Evolutionary conservation across 2,888 invertebrate genomes (phyloP), one percentile per base, ranked within the genome.

Genomic region (Apamea epomidion): DNA sequence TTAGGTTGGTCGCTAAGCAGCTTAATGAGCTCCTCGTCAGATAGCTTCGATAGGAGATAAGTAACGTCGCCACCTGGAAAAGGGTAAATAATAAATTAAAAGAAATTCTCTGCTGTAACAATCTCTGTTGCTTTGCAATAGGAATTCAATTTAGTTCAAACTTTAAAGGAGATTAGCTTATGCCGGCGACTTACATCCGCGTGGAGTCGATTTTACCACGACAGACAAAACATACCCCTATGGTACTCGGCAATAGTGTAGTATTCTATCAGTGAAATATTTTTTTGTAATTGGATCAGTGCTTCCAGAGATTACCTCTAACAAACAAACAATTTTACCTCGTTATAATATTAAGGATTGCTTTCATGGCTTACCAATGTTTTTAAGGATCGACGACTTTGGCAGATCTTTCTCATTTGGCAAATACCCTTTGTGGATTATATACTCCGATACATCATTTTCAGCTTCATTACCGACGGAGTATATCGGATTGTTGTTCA

Each of bases 1-100:
- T 92, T 92, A 5, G 96, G 95, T 87, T 95, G 93, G 45, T 93
- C 91, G 60, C 92, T 94, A 65, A 97, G 90, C 67, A 97, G 88
- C 82, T 93, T 94, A 62, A 96, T 87, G 25, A 97, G 92, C 74
- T 96, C 95, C 68, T 93, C 91, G 78, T 97, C 96, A 18, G 95
- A 93, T 84, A 97, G 90, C 88, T 96, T 96, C 3, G 97, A 96
- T 69, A 97, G 92, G 74, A 96, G 85, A 87, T 94, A 95, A 2
- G 94, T 93, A 16, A 91, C 92, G 70, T 96, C 95, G 76, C 93
- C 93, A 83, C 93, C 96, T 96, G 90, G 58, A 92, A 78, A 62
- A 29, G 3, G 32, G 3, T 37, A 60, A 21, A 60, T 32, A 32
- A 58, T 45, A 32, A 32, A 51, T 29, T 12, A 45, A 37, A 58